Percentiles rank a stretch among this genome's conserved stretches.
Evolutionary conservation across 2,113 vertebrate genomes (phyloP).

Genomic region (Malurus cyaneus): DNA sequence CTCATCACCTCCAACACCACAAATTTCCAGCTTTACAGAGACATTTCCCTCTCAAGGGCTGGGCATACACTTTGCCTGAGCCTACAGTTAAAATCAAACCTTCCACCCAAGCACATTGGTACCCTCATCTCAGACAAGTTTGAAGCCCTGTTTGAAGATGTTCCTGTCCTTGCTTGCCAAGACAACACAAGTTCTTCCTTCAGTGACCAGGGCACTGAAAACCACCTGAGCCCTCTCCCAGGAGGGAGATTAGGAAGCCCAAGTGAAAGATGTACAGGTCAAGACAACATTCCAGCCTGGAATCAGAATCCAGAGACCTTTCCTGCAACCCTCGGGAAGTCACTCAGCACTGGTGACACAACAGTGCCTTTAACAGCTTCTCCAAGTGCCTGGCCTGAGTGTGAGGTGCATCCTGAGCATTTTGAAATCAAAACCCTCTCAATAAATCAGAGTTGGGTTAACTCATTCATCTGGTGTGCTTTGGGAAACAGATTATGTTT

Average conservation of each 20-base stretch:
- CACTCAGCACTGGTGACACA: not conserved
- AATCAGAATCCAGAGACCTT: not conserved
- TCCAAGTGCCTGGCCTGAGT: not conserved
- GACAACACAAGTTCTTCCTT: not conserved
- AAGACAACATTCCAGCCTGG: not conserved
- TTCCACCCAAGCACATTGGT: not conserved
- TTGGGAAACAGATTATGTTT: not conserved
- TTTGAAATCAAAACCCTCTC: not conserved
- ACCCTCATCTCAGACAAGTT: not conserved
- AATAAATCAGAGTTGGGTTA: not conserved
- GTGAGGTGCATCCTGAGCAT: not conserved
- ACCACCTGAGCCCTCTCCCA: not conserved
- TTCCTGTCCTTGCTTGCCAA: rapidly evolving
- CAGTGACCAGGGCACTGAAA: not conserved
- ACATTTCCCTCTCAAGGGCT: not conserved
- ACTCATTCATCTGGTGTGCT: rapidly evolving
- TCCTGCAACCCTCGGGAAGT: not conserved
- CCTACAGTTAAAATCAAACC: not conserved
- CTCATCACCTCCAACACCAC: not conserved
- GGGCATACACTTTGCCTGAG: not conserved
- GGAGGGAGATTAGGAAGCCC: not conserved
- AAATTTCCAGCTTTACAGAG: not conserved
- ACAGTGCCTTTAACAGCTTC: not conserved
- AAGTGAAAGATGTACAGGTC: not conserved
- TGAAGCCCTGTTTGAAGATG: not conserved